These are phyloP conservation scores for Lysiphlebus fabarum DNA, from an alignment of 1,140 invertebrate species.

Conservation along the genomic window DNA sequence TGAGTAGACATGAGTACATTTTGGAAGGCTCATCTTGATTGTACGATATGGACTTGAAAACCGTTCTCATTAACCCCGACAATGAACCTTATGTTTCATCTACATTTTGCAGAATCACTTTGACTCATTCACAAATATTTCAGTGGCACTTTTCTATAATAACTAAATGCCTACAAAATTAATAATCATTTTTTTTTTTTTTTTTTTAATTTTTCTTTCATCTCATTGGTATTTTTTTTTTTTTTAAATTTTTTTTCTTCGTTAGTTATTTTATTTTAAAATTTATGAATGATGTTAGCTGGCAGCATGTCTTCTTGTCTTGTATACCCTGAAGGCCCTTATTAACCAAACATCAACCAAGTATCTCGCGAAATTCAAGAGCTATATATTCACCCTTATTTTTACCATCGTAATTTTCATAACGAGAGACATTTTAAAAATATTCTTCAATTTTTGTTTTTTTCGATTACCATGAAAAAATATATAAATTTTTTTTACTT, in stretches of 20 bases:
- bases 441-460: background rate
- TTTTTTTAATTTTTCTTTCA: too few relatives aligned
- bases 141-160: conserved; percentile 4
- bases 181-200: too few relatives aligned
- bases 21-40: conserved; percentile 5
- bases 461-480: too few relatives aligned
- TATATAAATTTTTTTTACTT: too few relatives aligned
- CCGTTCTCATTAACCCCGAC: conserved; percentile 49
- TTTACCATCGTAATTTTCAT: conserved; percentile 11
- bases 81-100: conserved; percentile 45
- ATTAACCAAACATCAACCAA: conserved; percentile 9
- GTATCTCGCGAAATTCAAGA: conserved; percentile 9
- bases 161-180: background rate
- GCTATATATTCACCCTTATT: conserved; percentile 4
- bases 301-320: background rate
- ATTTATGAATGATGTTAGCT: too few relatives aligned
- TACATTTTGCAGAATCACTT: conserved; percentile 46
- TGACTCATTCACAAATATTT: conserved; percentile 34
- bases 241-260: too few relatives aligned
- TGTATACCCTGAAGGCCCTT: conserved; percentile 13
- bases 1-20: background rate
- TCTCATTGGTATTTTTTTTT: too few relatives aligned
- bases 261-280: too few relatives aligned
- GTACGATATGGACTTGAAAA: conserved; percentile 37
- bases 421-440: conserved; percentile 10